Conservation (phyloP, 2,797 vertebrate genomes). For the Coilia nasus region DNA sequence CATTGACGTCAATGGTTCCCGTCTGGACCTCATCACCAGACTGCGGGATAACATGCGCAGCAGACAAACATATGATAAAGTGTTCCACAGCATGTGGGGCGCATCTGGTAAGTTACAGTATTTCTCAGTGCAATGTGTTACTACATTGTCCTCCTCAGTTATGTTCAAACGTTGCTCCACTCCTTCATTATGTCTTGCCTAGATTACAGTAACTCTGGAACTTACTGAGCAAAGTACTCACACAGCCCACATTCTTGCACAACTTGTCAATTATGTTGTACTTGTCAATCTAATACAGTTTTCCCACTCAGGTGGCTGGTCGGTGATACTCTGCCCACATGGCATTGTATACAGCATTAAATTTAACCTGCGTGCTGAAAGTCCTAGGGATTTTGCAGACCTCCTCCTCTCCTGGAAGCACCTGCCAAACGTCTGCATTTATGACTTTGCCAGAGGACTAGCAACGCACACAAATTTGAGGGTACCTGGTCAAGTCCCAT, state of each 20-base stretch:
- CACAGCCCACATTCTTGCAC: too few species aligned
- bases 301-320: slow-evolving; percentile 42
- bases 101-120: slow-evolving; percentile 36
- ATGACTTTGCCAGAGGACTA: slow-evolving; percentile 44
- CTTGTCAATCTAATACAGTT: not conserved
- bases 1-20: slow-evolving; percentile 32
- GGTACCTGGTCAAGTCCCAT: not conserved
- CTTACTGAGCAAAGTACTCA: too few species aligned
- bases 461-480: slow-evolving; percentile 35
- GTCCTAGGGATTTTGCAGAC: slow-evolving; percentile 39
- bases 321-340: slow-evolving; percentile 38
- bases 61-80: slow-evolving; percentile 39
- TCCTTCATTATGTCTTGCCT: too few species aligned
- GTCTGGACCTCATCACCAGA: slow-evolving; percentile 34
- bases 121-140: not conserved
- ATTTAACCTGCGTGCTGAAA: slow-evolving; percentile 46
- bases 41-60: slow-evolving; percentile 38
- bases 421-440: slow-evolving; percentile 41
- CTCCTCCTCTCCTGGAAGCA: slow-evolving; percentile 45
- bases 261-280: too few species aligned
- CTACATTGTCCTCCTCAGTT: not conserved
- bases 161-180: too few species aligned
- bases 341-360: slow-evolving; percentile 44
- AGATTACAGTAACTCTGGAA: too few species aligned
- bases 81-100: slow-evolving; percentile 33